phyloP scores from a whole-genome alignment of 2,113 vertebrate genomes.

The Salminus brasiliensis region DNA sequence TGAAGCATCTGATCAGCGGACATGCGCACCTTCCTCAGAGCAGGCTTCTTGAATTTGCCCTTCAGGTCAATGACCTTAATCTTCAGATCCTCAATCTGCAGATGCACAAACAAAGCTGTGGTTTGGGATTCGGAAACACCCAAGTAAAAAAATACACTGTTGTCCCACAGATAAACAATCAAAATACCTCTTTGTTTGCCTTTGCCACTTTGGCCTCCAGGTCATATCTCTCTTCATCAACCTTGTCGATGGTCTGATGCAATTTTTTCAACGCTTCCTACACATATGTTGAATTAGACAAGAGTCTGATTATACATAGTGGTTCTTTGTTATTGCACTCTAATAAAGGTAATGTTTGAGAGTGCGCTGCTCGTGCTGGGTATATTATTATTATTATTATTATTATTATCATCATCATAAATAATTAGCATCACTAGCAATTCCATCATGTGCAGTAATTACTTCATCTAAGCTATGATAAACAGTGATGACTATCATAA shows the following conservation, averaged over 20 bases:
- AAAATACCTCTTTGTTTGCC: slow-evolving; percentile 85
- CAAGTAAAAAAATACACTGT: neutral
- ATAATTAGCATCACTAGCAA: too few species aligned
- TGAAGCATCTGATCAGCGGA: slow-evolving; percentile 87
- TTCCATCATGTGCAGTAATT: too few species aligned
- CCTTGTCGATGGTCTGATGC: slow-evolving; percentile 80
- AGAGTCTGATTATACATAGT: too few species aligned
- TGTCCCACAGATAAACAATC: neutral
- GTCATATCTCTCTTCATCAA: slow-evolving; percentile 95
- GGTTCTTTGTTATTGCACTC: too few species aligned
- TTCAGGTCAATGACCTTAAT: slow-evolving; percentile 85
- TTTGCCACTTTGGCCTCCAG: slow-evolving; percentile 82
- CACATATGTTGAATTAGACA: slow-evolving; percentile 1
- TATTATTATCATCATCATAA: too few species aligned
- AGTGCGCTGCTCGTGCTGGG: too few species aligned
- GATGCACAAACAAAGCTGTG: neutral
- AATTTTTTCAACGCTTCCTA: slow-evolving; percentile 90
- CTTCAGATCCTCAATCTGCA: slow-evolving; percentile 86
- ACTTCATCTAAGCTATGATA: too few species aligned
- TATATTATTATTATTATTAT: too few species aligned
- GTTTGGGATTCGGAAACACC: neutral
- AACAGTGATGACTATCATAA: too few species aligned
- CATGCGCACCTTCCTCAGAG: slow-evolving; percentile 83
- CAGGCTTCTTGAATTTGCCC: slow-evolving; percentile 88
- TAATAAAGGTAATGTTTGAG: too few species aligned